Base-by-base conservation (phyloP, 2,797 vertebrate genomes). In the Epinephelus coioides region DNA sequence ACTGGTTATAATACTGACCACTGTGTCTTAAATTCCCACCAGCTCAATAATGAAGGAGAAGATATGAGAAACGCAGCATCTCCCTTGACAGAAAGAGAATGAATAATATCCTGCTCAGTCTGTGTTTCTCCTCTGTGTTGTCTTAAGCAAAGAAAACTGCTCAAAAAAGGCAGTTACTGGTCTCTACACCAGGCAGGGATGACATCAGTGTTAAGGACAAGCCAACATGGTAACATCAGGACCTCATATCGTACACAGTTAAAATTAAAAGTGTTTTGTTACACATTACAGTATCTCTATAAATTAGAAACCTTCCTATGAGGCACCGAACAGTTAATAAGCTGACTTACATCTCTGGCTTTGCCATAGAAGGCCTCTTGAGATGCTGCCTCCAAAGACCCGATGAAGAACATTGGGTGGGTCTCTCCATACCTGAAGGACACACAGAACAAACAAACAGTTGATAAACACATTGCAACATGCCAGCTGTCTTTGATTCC, bases 311-410 rank as follows among this genome's bases (percentile, higher is more conserved):
- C 17, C 14, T 12, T 30, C 72, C 50, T 27, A 25, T 49, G 38
- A 70, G 62, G 21, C 34, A 54, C 38, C 34, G 6, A 73, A 65
- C 47, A 46, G 43, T 57, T 61, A 27, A 51, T 66, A 23, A 79
- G 63, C 5, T 54, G 82, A 99, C 98, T 98, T 95, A 99, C 98
- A 95, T 99, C 98, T 97, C 98, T 97, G 90, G 98, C 98, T 98
- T 98, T 99, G 83, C 98, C 97, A 81, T 98, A 98, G 95, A 99
- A 99, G 94, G 98, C 97, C 96, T 99, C 98, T 96, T 99, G 98
- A 96, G 98, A 99, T 86, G 98, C 97, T 94, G 97, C 98, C 95
- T 99, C 98, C 96, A 99, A 95, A 81, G 98, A 96, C 71, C 98
- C 98, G 88, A 99, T 99, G 95, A 97, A 99, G 96, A 98, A 99